These are phyloP conservation scores for Mallateleia sp. DNA, from an alignment of 2,888 invertebrate genomes.

Conservation along the genomic window DNA sequence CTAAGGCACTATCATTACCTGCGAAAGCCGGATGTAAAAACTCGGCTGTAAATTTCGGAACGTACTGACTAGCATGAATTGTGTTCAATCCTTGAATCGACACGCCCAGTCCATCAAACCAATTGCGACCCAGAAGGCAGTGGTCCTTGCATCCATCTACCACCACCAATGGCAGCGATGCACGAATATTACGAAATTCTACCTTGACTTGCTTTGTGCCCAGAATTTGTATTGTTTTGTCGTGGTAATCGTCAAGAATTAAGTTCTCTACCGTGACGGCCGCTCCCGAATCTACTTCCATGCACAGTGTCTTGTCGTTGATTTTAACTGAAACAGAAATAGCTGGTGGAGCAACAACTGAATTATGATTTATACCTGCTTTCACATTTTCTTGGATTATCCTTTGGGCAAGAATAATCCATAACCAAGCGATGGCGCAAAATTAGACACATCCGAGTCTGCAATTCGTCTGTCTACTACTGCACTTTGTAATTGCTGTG, in stretches of 20 bases:
- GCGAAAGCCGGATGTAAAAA: conserved; percentile 1
- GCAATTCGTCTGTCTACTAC: too few species aligned
- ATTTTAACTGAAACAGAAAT: conserved; percentile 23
- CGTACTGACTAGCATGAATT: background rate
- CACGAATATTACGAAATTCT: background rate
- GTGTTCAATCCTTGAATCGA: conserved; percentile 4
- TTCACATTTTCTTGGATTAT: too few species aligned
- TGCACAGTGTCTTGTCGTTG: conserved; percentile 17
- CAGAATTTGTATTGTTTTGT: conserved; percentile 10
- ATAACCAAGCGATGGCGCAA: too few species aligned
- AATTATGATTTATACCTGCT: too few species aligned
- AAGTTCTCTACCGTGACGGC: background rate
- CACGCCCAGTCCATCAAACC: conserved; percentile 35
- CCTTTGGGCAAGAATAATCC: too few species aligned
- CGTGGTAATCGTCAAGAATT: conserved; percentile 17
- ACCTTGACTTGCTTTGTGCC: conserved; percentile 16
- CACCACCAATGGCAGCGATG: conserved; percentile 12
- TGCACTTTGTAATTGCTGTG: too few species aligned
- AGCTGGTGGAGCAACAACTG: too few species aligned
- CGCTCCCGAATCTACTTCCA: too few species aligned
- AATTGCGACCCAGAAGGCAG: conserved; percentile 43
- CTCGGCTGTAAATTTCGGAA: background rate
- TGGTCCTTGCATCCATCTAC: conserved; percentile 51
- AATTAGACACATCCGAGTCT: too few species aligned
- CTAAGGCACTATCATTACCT: background rate